These are phyloP conservation scores for Eristalis tenax DNA, from an alignment of 2,888 invertebrate genomes.

Conservation along the genomic window DNA sequence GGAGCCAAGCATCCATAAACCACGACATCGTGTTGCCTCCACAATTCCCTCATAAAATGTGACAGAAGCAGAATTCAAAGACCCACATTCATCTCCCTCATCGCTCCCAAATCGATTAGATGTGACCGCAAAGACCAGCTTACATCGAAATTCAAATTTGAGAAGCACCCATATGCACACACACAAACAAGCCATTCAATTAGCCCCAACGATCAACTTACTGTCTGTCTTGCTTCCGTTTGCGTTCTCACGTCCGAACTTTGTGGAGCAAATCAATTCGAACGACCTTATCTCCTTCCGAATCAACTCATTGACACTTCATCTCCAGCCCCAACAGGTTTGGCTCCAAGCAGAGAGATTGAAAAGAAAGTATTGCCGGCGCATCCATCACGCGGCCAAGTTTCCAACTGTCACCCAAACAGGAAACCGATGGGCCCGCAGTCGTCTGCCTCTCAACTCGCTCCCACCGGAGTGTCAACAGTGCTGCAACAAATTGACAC, in stretches of 20 bases:
- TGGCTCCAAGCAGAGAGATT: background rate
- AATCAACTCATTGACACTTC: slow-evolving; percentile 13
- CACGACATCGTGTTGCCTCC: too few relatives aligned
- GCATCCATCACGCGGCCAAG: background rate
- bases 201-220: background rate
- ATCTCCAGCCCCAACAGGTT: background rate
- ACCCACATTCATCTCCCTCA: background rate
- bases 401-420: background rate
- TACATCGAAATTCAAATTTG: background rate
- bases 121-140: background rate
- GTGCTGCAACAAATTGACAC: slow-evolving; percentile 47
- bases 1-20: too few relatives aligned
- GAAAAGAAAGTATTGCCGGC: background rate
- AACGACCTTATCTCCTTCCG: background rate
- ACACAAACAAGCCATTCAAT: background rate
- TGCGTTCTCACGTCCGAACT: background rate
- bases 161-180: background rate
- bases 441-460: background rate
- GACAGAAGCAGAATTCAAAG: background rate
- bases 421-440: background rate
- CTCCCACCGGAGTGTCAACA: slow-evolving; percentile 37
- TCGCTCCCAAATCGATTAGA: background rate
- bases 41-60: background rate
- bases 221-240: background rate
- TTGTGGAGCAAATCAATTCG: background rate